Evolutionary conservation across 2,113 vertebrate genomes (phyloP).

Genomic region (Tragelaphus strepsiceros): DNA sequence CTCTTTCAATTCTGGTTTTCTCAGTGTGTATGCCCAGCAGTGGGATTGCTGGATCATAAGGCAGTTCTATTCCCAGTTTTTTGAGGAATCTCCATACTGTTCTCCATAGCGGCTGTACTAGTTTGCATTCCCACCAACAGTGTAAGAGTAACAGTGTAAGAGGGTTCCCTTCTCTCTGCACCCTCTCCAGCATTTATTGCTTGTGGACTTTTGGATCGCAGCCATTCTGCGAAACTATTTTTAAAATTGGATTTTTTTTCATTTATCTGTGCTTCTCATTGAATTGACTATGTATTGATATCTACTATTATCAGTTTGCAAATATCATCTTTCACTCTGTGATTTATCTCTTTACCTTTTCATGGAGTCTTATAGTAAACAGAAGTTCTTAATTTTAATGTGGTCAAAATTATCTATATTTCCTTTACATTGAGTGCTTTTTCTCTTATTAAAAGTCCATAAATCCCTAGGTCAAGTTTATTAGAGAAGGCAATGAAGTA

Average conservation of each 20-base stretch:
- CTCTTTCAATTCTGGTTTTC: too few species aligned
- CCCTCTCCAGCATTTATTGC: too few species aligned
- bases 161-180: too few species aligned
- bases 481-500: not conserved
- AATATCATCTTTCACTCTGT: not conserved
- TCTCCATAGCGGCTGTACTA: too few species aligned
- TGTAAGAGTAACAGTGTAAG: too few species aligned
- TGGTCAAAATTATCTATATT: not conserved
- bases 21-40: too few species aligned
- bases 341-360: not conserved
- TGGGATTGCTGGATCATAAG: too few species aligned
- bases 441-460: not conserved
- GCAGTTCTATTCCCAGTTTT: too few species aligned
- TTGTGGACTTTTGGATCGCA: too few species aligned
- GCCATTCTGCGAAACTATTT: not conserved
- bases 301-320: not conserved
- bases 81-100: too few species aligned
- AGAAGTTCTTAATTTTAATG: not conserved
- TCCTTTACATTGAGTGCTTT: not conserved
- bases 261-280: not conserved
- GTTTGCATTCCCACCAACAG: too few species aligned
- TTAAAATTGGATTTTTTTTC: not conserved
- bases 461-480: not conserved
- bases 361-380: not conserved
- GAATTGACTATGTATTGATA: not conserved